Conservation (phyloP, 2,797 vertebrate species). For the Oophaga sylvatica region DNA sequence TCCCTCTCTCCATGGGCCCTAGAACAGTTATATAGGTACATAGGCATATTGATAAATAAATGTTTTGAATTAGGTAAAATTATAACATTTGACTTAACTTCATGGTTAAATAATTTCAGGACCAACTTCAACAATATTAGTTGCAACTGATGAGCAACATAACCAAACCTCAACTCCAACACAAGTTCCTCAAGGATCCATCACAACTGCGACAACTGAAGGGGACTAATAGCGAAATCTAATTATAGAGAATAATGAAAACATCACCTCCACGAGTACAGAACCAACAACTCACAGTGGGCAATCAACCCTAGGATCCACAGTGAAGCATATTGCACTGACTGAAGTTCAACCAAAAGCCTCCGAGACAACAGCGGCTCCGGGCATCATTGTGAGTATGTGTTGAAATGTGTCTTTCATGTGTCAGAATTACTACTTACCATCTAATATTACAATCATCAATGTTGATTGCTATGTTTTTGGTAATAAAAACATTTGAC, state of each 20-base stretch:
- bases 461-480: too few species aligned
- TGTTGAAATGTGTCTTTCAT: background rate
- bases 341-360: too few species aligned
- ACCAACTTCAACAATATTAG: background rate
- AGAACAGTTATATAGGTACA: too few species aligned
- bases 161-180: background rate
- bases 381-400: slow-evolving; percentile 26
- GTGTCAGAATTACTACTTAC: too few species aligned
- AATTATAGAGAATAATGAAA: background rate
- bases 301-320: too few species aligned
- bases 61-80: background rate
- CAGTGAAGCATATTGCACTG: background rate
- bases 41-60: background rate
- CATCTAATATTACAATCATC: background rate
- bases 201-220: background rate
- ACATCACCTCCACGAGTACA: background rate
- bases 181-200: background rate
- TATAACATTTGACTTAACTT: background rate
- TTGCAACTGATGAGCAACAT: background rate
- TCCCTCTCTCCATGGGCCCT: too few species aligned
- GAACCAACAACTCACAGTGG: background rate
- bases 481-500: too few species aligned
- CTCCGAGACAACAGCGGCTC: background rate
- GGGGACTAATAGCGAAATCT: too few species aligned
- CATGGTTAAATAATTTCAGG: background rate